A percentile compares a stretch with the other conserved stretches of the same genome.
These are phyloP conservation scores for Macheiramphus alcinus DNA, from an alignment of 2,113 vertebrate species.

Conservation along the genomic window DNA sequence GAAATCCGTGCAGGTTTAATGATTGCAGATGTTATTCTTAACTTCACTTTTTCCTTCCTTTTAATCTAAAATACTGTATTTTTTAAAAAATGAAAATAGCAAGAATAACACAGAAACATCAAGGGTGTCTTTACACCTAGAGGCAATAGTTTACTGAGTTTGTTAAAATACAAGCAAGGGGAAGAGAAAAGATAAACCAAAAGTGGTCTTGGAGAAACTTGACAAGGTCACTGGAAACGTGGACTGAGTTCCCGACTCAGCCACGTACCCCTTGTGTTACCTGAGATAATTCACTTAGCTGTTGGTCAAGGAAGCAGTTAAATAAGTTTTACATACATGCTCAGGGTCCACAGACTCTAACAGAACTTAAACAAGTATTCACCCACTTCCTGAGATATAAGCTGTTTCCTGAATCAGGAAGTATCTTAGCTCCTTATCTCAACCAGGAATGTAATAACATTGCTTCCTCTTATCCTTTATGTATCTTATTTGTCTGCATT, in stretches of 20 bases:
- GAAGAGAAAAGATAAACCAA: background rate
- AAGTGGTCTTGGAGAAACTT: background rate
- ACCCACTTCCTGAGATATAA: conserved; percentile 6
- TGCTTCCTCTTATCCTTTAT: background rate
- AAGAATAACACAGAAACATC: background rate
- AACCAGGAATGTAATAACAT: background rate
- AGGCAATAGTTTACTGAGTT: background rate
- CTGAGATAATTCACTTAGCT: background rate
- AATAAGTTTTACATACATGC: background rate
- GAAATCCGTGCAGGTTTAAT: background rate
- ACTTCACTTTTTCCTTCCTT: background rate
- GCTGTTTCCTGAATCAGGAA: conserved; percentile 30
- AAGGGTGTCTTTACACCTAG: background rate
- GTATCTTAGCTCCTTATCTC: conserved; percentile 20
- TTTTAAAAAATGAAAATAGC: background rate
- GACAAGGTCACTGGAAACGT: background rate
- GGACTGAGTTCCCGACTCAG: background rate
- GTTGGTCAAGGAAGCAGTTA: background rate
- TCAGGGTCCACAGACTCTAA: background rate
- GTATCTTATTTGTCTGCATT: background rate
- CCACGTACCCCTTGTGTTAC: background rate
- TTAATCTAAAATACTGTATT: background rate
- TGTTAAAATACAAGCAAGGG: background rate
- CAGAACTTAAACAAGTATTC: background rate
- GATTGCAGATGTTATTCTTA: background rate